A percentile compares a stretch with the other conserved stretches of the same genome.
Conservation (phyloP, 2,113 vertebrate species). For the Pelvicachromis taeniatus region DNA sequence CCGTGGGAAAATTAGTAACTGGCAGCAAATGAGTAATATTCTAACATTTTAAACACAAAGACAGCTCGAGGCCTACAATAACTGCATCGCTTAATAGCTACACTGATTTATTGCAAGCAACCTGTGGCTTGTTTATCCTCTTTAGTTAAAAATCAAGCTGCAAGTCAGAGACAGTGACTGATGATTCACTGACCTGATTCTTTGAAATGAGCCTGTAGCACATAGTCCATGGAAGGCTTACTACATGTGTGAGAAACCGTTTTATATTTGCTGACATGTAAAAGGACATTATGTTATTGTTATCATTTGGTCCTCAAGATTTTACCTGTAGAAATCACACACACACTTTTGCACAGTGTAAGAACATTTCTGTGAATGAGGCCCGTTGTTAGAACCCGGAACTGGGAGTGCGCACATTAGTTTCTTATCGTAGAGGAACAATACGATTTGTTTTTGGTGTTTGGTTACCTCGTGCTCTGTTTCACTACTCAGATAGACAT, state of each 20-base stretch:
- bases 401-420: background rate
- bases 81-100: background rate
- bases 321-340: background rate
- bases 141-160: background rate
- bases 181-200: background rate
- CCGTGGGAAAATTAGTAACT: background rate
- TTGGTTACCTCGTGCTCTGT: background rate
- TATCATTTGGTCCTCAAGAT: background rate
- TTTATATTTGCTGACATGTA: background rate
- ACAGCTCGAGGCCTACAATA: background rate
- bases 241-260: background rate
- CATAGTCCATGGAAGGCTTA: background rate
- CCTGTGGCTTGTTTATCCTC: background rate
- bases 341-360: background rate
- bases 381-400: background rate
- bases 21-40: background rate
- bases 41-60: background rate
- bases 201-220: background rate
- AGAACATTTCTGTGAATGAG: background rate
- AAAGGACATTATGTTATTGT: background rate
- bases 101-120: background rate
- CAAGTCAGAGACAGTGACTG: background rate
- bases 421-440: background rate
- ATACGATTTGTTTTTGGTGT: accelerated
- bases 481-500: background rate